A percentile compares a stretch with the other conserved stretches of the same genome.
phyloP scores from a whole-genome alignment of 2,797 vertebrate species.

The Myripristis jacobus region DNA sequence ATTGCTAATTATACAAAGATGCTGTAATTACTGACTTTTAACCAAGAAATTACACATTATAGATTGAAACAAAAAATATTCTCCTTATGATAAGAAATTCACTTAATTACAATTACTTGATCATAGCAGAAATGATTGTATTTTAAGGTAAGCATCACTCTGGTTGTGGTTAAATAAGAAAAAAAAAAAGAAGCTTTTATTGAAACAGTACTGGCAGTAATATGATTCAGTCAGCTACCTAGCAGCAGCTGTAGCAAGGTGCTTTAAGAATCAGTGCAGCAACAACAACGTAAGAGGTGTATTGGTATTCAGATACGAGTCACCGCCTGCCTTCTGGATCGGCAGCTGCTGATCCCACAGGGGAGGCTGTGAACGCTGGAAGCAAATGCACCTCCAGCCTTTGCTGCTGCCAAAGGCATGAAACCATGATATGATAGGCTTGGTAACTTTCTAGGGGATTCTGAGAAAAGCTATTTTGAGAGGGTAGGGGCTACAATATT shows the following conservation, averaged over 20 bases:
- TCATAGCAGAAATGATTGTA: no score
- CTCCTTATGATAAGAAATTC: no score
- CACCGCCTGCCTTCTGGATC: constrained; percentile 37
- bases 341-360: constrained; percentile 35
- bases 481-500: background rate
- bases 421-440: constrained; percentile 18
- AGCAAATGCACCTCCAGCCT: constrained; percentile 33
- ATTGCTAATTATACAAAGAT: no score
- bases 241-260: constrained; percentile 27
- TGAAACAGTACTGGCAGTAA: constrained; percentile 15
- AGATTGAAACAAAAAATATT: no score
- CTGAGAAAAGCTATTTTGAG: constrained; percentile 5
- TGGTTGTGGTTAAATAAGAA: no score
- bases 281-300: constrained; percentile 23
- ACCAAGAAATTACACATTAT: no score
- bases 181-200: no score
- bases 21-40: no score
- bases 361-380: constrained; percentile 37
- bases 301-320: constrained; percentile 55
- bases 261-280: constrained; percentile 1
- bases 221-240: constrained; percentile 30
- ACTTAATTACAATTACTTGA: no score
- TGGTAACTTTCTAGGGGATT: constrained; percentile 25
- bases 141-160: no score
- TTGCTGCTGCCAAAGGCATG: constrained; percentile 22